A percentile compares a stretch with the other conserved stretches of the same genome.
Conservation (phyloP, 1,140 invertebrate genomes). For the Metaphire vulgaris region DNA sequence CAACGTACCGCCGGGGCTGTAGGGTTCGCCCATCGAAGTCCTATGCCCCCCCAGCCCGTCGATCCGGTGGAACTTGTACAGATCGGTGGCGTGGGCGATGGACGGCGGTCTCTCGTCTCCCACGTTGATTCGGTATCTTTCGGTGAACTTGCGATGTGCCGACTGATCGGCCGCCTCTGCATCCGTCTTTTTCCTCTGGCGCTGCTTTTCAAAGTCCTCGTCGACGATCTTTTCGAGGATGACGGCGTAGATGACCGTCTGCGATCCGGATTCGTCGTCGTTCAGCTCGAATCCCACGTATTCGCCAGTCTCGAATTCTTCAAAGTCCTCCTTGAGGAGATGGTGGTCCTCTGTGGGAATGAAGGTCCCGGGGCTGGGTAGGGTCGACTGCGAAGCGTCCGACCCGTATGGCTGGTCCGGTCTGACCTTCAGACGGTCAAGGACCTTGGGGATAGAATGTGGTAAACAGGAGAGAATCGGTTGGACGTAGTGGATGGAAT, state of each 20-base stretch:
- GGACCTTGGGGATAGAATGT: conserved; percentile 26
- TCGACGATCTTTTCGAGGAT: conserved; percentile 30
- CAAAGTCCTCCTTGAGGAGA: conserved; percentile 34
- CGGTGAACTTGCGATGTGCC: conserved; percentile 20
- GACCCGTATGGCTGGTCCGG: conserved; percentile 22
- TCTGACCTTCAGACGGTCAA: conserved; percentile 29
- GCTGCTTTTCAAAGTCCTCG: conserved; percentile 15
- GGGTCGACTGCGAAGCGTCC: conserved; percentile 18
- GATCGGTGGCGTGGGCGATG: conserved; percentile 31
- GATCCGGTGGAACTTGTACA: conserved; percentile 37
- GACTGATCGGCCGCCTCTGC: not conserved
- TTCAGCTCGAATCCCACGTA: conserved; percentile 37
- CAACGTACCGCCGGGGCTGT: not conserved
- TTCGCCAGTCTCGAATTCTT: conserved; percentile 32
- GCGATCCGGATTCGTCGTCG: conserved; percentile 32
- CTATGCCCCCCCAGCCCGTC: conserved; percentile 17
- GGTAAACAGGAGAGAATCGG: conserved; percentile 30
- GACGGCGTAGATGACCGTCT: conserved; percentile 33
- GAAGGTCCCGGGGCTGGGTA: conserved; percentile 33
- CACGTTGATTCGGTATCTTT: conserved; percentile 34
- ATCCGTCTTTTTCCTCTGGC: not conserved
- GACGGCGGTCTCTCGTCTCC: conserved; percentile 30
- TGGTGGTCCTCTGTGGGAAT: conserved; percentile 33
- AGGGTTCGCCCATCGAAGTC: not conserved
- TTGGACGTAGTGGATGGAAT: conserved; percentile 33